A percentile compares a stretch with the other conserved stretches of the same genome.
Conservation (phyloP, 2,888 invertebrate genomes). For the Microctonus aethiopoides region DNA sequence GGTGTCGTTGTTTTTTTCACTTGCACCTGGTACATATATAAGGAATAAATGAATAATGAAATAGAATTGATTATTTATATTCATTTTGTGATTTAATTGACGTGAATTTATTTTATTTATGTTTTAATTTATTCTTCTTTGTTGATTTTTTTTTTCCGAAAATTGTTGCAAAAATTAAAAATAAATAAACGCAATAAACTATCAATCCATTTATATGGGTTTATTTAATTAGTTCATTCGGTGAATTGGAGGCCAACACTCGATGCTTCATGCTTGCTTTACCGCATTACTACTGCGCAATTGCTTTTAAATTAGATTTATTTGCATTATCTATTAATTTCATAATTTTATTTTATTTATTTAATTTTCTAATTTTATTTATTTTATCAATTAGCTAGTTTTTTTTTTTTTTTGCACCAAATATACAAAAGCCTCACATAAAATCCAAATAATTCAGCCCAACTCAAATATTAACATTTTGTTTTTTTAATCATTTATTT, state of each 20-base stretch:
- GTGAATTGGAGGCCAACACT: conserved; percentile 27
- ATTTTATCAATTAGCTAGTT: conserved; percentile 32
- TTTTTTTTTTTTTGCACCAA: too few relatives aligned
- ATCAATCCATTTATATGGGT: neutral
- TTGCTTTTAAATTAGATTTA: conserved; percentile 15
- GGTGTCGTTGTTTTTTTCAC: conserved; percentile 64
- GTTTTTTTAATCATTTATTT: conserved; percentile 38
- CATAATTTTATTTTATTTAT: conserved; percentile 36
- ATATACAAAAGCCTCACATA: conserved; percentile 15
- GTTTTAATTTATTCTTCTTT: neutral
- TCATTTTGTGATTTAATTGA: neutral
- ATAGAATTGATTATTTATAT: neutral
- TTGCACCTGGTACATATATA: conserved; percentile 51
- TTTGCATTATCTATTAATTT: conserved; percentile 19
- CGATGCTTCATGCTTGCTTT: conserved; percentile 44
- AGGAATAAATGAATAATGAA: neutral
- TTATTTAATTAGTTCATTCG: conserved; percentile 43
- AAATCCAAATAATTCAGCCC: conserved; percentile 38
- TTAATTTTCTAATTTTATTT: conserved; percentile 29
- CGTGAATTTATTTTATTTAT: neutral
- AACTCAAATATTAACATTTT: neutral
- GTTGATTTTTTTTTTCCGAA: neutral
- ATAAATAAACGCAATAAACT: neutral
- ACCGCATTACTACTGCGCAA: conserved; percentile 26
- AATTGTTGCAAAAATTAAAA: neutral